Evolutionary conservation across 2,113 vertebrate species (phyloP), one percentile per base, ranked within the genome.

Genomic region (Sinosuthora webbiana): DNA sequence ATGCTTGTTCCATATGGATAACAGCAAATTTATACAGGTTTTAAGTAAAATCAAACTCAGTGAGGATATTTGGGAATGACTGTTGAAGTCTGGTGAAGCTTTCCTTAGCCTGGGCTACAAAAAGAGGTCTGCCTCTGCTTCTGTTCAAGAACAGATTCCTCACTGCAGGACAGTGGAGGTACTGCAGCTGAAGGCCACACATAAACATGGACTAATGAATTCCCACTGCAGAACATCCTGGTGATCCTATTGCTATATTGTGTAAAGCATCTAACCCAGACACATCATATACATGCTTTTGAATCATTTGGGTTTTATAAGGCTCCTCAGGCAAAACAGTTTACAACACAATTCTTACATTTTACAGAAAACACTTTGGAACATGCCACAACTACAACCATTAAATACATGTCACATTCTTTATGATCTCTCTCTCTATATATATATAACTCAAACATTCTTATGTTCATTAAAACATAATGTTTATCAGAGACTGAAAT

Each of bases 361-460:
- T 94, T 94, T 93, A 63, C 45, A 91, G 82, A 76, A 90, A 96
- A 83, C 25, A 5, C 42, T 84, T 88, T 91, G 65, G 81, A 97
- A 90, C 13, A 76, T 24, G 18, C 30, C 28, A 79, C 15, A 90
- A 41, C 57, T 93, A 55, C 83, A 89, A 75, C 68, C 53, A 89
- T 71, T 82, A 74, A 70, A 90, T 49, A 20, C 10, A 30, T 18
- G 22, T 41, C 37, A 42, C 20, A 25, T 79, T 44, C 39, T 83
- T 85, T 87, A 16, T 65, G 23, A 31, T 74, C 45, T 87, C 15
- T 79, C n/a, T n/a, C n/a, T n/a, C n/a, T n/a, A n/a, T n/a, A n/a
- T n/a, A n/a, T n/a, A 28, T 65, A 59, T 74, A 83, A 55, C 28
- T 50, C 37, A 69, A 87, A 41, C 3, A 47, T 85, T 82, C 45